Evolutionary conservation across 2,113 vertebrate species (phyloP), one percentile per base, ranked within the genome.

Genomic region (Danio rerio): DNA sequence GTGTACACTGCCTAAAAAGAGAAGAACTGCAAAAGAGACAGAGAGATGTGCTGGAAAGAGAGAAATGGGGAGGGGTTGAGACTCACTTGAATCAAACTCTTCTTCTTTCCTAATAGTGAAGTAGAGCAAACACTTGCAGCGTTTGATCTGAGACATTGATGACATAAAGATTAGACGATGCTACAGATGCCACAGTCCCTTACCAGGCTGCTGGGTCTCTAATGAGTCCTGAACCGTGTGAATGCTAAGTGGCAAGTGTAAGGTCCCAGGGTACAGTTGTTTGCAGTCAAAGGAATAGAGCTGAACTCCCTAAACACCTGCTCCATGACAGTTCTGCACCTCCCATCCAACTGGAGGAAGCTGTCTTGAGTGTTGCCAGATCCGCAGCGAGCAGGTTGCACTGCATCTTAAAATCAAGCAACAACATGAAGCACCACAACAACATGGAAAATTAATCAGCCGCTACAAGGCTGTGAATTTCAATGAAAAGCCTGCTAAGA

Each of bases 161-260:
- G 88, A 89, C 90, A 91, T 92, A 90, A 92, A 90, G 91, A 92
- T 86, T 89, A 88, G 86, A 94, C 88, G 88, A 89, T 81, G 89
- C 87, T 92, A 88, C 93, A 93, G 92, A 92, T 94, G 93, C 91
- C 90, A 90, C 86, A 86, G 88, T 90, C 45, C 15, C 90, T 88
- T 88, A 89, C 89, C 89, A 91, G 89, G 89, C 90, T 91, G 90
- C 82, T 83, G 85, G 88, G 88, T 85, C 84, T 87, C 87, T 93
- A 92, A 94, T 94, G 92, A 92, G 92, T 94, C 92, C 88, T 84
- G 88, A 91, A 92, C 89, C 89, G 85, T 89, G 90, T 92, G 92
- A 93, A 93, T 93, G 91, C 87, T 92, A 94, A 94, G 91, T 93
- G 92, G 88, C 92, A 92, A 91, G 88, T 92, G 92, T 91, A 87